Evolutionary conservation across 1,140 invertebrate genomes (phyloP).

Genomic region (Cylas formicarius): DNA sequence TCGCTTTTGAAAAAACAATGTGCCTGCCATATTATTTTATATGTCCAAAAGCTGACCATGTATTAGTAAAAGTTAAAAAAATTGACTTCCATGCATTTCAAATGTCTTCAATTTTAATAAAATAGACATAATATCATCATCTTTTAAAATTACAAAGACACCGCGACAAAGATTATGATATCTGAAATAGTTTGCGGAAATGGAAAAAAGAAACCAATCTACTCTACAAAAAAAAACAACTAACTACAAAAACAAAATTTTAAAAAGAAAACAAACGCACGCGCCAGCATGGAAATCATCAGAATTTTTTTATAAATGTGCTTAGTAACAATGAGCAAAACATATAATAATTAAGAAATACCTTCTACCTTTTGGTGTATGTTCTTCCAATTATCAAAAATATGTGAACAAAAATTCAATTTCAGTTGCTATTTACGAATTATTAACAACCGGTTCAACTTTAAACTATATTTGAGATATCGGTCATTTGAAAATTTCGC

Average conservation of each 20-base stretch:
- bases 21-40: too few relatives aligned
- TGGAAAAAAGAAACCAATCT: constrained; percentile 10
- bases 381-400: too few relatives aligned
- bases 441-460: too few relatives aligned
- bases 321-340: constrained; percentile 17
- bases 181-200: constrained; percentile 4
- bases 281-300: constrained; percentile 42
- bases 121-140: constrained; percentile 13
- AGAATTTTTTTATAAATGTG: constrained; percentile 14
- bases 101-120: constrained; percentile 5
- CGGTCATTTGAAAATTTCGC: too few relatives aligned
- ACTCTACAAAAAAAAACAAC: constrained; percentile 10
- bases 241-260: constrained; percentile 26
- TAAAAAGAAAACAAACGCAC: constrained; percentile 37
- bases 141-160: too few relatives aligned
- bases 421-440: too few relatives aligned
- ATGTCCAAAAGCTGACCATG: not conserved
- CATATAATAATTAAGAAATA: constrained; percentile 28
- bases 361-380: constrained; percentile 40
- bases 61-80: constrained; percentile 7
- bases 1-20: too few relatives aligned
- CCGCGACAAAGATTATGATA: too few relatives aligned
- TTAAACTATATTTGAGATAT: too few relatives aligned
- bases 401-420: too few relatives aligned
- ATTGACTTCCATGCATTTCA: constrained; percentile 35